A percentile compares a stretch with the other conserved stretches of the same genome.
Evolutionary conservation across 2,113 vertebrate genomes (phyloP).

Genomic region (Jaculus jaculus): DNA sequence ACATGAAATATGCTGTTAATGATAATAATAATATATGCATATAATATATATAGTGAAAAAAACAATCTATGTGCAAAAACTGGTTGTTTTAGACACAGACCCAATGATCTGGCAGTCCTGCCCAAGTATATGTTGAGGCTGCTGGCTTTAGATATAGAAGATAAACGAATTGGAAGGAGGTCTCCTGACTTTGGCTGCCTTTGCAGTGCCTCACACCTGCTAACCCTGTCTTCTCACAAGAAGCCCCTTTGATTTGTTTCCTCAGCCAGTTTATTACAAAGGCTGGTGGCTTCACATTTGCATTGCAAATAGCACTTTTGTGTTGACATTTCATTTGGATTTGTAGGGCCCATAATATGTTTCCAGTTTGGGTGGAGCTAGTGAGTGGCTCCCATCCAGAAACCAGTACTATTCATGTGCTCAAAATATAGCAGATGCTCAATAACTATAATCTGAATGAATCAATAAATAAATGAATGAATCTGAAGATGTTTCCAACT

Average conservation of each 20-base stretch:
- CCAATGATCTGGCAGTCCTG: not conserved
- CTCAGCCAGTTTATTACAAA: conserved; percentile 36
- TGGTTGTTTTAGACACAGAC: not conserved
- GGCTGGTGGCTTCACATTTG: conserved; percentile 38
- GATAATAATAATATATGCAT: too few relatives aligned
- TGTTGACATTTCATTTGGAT: conserved; percentile 56
- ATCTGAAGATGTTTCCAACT: conserved; percentile 13
- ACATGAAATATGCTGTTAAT: too few relatives aligned
- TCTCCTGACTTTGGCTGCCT: not conserved
- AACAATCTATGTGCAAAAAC: not conserved
- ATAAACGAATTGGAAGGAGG: not conserved
- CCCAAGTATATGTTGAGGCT: not conserved
- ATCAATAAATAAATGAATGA: conserved; percentile 41
- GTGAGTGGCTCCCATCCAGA: conserved; percentile 30
- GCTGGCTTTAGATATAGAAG: not conserved
- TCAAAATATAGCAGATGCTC: conserved; percentile 20
- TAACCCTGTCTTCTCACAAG: conserved; percentile 18
- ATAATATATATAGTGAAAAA: not conserved
- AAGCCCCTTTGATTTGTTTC: not conserved
- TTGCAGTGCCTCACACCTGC: conserved; percentile 3
- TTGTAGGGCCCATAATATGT: conserved; percentile 60
- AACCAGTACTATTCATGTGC: conserved; percentile 17
- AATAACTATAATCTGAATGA: not conserved
- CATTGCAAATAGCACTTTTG: conserved; percentile 56
- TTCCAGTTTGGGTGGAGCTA: conserved; percentile 23